Evolutionary conservation across 2,113 vertebrate species (phyloP).

Genomic region (Clupea harengus): DNA sequence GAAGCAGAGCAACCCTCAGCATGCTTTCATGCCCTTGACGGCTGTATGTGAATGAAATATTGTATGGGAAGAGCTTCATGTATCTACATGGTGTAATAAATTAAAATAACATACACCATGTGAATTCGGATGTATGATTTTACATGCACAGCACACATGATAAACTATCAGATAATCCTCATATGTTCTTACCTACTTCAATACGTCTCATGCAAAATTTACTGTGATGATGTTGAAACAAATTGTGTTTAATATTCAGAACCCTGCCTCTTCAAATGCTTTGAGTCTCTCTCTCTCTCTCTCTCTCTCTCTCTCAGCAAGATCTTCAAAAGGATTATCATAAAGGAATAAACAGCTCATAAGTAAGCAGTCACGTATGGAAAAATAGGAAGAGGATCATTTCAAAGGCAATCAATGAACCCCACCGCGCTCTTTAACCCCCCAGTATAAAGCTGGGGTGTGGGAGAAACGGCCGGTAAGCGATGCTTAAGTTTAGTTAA

Average conservation of each 20-base stretch:
- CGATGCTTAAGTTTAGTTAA: constrained; percentile 7
- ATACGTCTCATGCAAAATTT: not conserved
- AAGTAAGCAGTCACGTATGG: not conserved
- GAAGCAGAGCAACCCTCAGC: constrained; percentile 18
- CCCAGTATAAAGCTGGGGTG: not conserved
- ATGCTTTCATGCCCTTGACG: not conserved
- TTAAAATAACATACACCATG: constrained; percentile 7
- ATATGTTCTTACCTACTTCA: not conserved
- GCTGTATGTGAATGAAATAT: constrained; percentile 13
- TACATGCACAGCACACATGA: not conserved
- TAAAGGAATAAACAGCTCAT: not conserved
- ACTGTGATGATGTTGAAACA: not conserved
- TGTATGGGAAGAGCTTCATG: not conserved
- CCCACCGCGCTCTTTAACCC: constrained; percentile 11
- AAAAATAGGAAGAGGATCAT: not conserved
- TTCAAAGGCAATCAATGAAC: constrained; percentile 8
- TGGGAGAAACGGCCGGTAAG: constrained; percentile 9
- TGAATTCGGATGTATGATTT: not conserved
- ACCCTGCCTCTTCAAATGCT: constrained; percentile 6
- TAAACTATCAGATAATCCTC: not conserved
- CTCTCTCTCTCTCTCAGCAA: not conserved
- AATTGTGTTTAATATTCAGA: constrained; percentile 8
- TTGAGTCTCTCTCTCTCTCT: not conserved
- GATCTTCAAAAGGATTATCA: constrained; percentile 10
- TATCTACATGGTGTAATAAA: constrained; percentile 5